Evolutionary conservation across 2,113 vertebrate genomes (phyloP).

Genomic region (Charina bottae): DNA sequence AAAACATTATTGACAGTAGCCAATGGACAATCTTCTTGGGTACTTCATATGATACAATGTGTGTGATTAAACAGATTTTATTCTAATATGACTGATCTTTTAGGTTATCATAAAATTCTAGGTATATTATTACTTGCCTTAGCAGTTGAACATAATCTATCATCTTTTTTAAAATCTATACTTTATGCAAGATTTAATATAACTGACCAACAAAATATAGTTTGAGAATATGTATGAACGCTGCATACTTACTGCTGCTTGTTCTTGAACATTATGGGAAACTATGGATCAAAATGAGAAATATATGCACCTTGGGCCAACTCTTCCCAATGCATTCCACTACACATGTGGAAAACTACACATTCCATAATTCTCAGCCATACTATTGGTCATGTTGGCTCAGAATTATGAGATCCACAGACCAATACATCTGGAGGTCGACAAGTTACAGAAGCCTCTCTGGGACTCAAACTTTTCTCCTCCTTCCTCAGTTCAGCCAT

Average conservation of each 20-base stretch:
- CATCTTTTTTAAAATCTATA: background rate
- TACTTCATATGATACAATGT: background rate
- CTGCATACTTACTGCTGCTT: background rate
- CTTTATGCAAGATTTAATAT: background rate
- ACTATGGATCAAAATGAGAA: background rate
- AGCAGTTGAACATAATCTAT: background rate
- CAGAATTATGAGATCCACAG: too few species aligned
- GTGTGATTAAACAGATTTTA: background rate
- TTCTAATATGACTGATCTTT: background rate
- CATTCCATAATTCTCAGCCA: too few species aligned
- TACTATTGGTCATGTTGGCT: too few species aligned
- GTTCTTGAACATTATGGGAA: background rate
- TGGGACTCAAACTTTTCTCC: too few species aligned
- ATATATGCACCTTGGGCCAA: background rate
- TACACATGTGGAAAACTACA: too few species aligned
- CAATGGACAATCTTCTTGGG: background rate
- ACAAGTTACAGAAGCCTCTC: too few species aligned
- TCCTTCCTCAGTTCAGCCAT: too few species aligned
- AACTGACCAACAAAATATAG: background rate
- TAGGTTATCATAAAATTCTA: background rate
- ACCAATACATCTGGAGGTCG: too few species aligned
- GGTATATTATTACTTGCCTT: background rate
- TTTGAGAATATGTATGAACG: background rate
- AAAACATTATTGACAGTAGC: too few species aligned
- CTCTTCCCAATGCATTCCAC: background rate